These are phyloP conservation scores for Ectemnius cavifrons DNA, from an alignment of 2,888 invertebrate species.

Conservation along the genomic window DNA sequence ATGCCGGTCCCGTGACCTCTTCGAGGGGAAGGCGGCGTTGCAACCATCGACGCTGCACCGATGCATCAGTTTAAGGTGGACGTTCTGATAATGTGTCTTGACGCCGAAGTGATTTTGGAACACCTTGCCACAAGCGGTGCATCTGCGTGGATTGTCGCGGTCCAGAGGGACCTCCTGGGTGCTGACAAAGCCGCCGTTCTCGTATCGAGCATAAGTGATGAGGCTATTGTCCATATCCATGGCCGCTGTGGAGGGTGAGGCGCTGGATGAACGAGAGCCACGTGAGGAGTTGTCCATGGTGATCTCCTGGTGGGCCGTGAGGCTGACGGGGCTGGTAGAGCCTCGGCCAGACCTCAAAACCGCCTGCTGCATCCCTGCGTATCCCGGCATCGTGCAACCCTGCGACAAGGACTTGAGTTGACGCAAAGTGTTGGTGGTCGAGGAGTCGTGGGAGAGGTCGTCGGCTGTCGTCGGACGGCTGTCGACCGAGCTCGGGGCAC, in stretches of 20 bases:
- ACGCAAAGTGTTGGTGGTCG: slow-evolving; percentile 85
- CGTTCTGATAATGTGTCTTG: slow-evolving; percentile 97
- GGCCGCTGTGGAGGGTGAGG: slow-evolving; percentile 77
- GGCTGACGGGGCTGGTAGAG: slow-evolving; percentile 82
- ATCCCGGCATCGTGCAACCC: slow-evolving; percentile 82
- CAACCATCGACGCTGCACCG: slow-evolving; percentile 97
- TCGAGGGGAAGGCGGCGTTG: slow-evolving; percentile 96
- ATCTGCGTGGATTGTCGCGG: slow-evolving; percentile 93
- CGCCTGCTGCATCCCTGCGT: slow-evolving; percentile 66
- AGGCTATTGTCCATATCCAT: slow-evolving; percentile 77
- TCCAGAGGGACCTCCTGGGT: slow-evolving; percentile 93
- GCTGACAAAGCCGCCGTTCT: slow-evolving; percentile 85
- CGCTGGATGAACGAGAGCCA: slow-evolving; percentile 78
- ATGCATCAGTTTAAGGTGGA: slow-evolving; percentile 96
- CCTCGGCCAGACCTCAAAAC: slow-evolving; percentile 82
- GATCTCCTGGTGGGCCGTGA: slow-evolving; percentile 76
- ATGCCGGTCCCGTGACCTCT: slow-evolving; percentile 94
- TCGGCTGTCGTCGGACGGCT: slow-evolving; percentile 79
- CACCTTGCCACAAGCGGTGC: slow-evolving; percentile 94
- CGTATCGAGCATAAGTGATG: slow-evolving; percentile 84
- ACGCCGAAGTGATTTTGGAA: slow-evolving; percentile 96
- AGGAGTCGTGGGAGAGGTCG: slow-evolving; percentile 80
- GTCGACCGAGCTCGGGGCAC: slow-evolving; percentile 80
- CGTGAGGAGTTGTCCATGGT: slow-evolving; percentile 76
- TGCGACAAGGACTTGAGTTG: slow-evolving; percentile 89